phyloP scores from a whole-genome alignment of 2,888 invertebrate genomes.

The Caenorhabditis becei region DNA sequence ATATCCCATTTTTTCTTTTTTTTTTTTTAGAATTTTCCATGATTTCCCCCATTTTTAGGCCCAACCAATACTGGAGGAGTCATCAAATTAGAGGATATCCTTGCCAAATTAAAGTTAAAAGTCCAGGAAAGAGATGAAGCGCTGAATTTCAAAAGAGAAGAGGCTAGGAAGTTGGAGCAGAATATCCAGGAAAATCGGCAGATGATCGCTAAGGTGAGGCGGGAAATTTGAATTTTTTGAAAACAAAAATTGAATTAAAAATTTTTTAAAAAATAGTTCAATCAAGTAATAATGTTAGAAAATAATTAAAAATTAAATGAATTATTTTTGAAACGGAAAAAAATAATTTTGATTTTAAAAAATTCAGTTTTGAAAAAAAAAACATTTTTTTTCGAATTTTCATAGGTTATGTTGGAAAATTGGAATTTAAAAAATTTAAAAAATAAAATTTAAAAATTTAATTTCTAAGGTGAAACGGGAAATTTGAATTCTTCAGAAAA shows the following conservation, averaged over 20 bases:
- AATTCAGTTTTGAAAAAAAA: too few species aligned
- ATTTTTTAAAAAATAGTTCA: too few species aligned
- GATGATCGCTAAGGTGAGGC: conserved; percentile 40
- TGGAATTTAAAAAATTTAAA: too few species aligned
- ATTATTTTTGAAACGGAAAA: too few species aligned
- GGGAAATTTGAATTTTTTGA: not conserved
- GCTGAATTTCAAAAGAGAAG: conserved; percentile 84
- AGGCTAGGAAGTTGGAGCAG: conserved; percentile 84
- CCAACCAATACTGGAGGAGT: conserved; percentile 62
- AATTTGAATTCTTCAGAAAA: too few species aligned
- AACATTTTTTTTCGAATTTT: not conserved
- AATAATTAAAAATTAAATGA: too few species aligned
- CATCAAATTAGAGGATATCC: conserved; percentile 64
- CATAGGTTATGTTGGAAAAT: too few species aligned
- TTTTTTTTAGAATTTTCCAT: conserved; percentile 14
- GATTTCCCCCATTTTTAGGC: conserved; percentile 6
- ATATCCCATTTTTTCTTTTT: not conserved
- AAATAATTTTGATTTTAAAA: too few species aligned
- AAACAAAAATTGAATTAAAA: too few species aligned
- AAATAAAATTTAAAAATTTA: too few species aligned
- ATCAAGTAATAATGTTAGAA: too few species aligned
- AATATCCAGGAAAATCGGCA: conserved; percentile 84
- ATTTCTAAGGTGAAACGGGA: too few species aligned
- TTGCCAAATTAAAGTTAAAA: conserved; percentile 67
- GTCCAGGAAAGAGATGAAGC: conserved; percentile 85